Conservation (phyloP, 2,113 vertebrate genomes). For the Tetrax tetrax region DNA sequence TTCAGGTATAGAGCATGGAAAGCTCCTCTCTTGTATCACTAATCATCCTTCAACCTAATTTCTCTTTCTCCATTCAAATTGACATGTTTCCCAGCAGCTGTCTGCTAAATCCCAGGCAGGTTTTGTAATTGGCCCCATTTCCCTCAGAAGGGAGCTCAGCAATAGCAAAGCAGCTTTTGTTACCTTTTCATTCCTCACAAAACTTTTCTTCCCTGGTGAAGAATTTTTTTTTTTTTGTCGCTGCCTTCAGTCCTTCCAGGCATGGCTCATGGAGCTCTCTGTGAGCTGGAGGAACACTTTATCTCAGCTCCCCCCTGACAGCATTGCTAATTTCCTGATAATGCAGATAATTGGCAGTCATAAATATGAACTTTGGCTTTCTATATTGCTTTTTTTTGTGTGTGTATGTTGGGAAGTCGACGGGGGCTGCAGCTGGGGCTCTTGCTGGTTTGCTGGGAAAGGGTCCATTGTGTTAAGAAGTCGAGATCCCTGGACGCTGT, state of each 20-base stretch:
- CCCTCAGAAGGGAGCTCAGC: not conserved
- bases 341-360: not conserved
- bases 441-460: not conserved
- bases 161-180: slow-evolving; percentile 28
- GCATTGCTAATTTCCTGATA: not conserved
- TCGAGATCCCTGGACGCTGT: not conserved
- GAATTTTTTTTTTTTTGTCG: not conserved
- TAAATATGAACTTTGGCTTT: not conserved
- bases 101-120: slow-evolving; percentile 18
- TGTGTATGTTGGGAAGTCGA: not conserved
- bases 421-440: not conserved
- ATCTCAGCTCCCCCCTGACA: fast-evolving
- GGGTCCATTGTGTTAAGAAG: not conserved
- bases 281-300: not conserved
- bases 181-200: not conserved
- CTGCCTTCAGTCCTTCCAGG: not conserved
- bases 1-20: not conserved
- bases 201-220: not conserved
- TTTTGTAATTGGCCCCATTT: slow-evolving; percentile 44
- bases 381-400: not conserved
- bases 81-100: not conserved
- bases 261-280: not conserved
- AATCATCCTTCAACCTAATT: slow-evolving; percentile 16
- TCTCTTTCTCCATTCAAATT: not conserved
- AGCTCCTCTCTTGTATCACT: not conserved